Base-by-base conservation (phyloP, 2,113 vertebrate species). In the Centropus bengalensis region DNA sequence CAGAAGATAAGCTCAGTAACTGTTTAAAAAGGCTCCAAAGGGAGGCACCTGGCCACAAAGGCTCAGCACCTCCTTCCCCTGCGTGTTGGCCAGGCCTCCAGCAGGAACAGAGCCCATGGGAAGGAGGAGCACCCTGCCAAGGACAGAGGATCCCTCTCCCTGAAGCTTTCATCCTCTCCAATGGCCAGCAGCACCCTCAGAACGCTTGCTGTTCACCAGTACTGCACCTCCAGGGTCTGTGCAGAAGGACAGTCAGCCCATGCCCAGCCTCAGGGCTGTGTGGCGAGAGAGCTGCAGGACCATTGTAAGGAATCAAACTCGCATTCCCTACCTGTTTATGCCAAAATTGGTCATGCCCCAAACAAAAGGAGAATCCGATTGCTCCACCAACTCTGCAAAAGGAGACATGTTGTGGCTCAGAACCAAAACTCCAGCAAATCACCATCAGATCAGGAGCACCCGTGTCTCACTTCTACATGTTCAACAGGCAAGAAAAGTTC, bases 361-460 rank as follows among this genome's bases (percentile, higher is more conserved):
- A 28, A 96, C 12, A 54, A 96, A 96, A 62, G 66, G 10, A n/a
- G 92, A 76, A 69, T 64, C 15, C 3, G 95, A 22, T 22, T 69
- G 27, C 40, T 95, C 75, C 28, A 14, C 8, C 4, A 17, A 7
- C 42, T 96, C 96, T 96, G 95, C 58, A 77, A 73, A 87, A 87
- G 27, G 7, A 69, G 88, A 85, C 27, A 91, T 22, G 9, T 6
- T 40, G 55, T 54, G 24, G n/a, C 17, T 93, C 79, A 80, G 49
- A 76, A 64, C 13, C 11, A 73, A 60, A 93, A 76, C 20, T 30
- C 23, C 62, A 95, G 62, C 58, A 60, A 60, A 63, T 11, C 18
- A 75, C 4, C 23, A 63, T 6, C 59, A 86, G 30, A 78, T 24
- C 27, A 84, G 59, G 42, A 84, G 28, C 23, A 44, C 10, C 12